Evolutionary conservation across 1,140 invertebrate genomes (phyloP).

Genomic region (Caenorhabditis inopinata): DNA sequence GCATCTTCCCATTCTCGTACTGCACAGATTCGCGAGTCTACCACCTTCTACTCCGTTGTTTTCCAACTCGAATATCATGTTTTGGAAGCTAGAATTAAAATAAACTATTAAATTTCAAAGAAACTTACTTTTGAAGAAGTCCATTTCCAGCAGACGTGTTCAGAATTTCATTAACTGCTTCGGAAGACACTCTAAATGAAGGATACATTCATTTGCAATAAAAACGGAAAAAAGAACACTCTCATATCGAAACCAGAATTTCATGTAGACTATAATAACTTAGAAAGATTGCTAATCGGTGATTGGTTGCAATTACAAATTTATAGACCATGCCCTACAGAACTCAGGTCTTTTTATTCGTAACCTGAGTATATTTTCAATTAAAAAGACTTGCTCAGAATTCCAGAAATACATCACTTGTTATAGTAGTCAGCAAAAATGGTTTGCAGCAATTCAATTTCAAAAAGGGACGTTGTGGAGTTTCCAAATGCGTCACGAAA

Average conservation of each 20-base stretch:
- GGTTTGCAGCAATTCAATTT: not conserved
- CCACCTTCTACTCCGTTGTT: constrained; percentile 38
- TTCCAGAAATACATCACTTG: not conserved
- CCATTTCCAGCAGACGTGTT: constrained; percentile 35
- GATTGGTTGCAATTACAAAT: not conserved
- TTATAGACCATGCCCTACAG: no score
- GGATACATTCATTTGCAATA: no score
- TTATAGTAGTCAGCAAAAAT: not conserved
- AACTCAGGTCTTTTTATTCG: no score
- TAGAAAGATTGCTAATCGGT: no score
- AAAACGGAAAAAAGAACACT: no score
- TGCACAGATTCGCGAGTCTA: constrained; percentile 46
- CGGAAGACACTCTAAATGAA: not conserved
- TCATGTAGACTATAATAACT: no score
- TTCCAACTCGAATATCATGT: constrained; percentile 26
- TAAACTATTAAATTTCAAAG: not conserved
- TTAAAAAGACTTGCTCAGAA: not conserved
- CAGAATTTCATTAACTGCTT: constrained; percentile 35
- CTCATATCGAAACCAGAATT: no score
- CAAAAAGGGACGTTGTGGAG: not conserved
- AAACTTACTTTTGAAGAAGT: constrained; percentile 25
- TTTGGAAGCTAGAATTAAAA: constrained; percentile 45
- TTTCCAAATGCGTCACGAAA: not conserved
- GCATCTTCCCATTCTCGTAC: constrained; percentile 47
- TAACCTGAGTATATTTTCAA: no score